Evolutionary conservation across 2,888 invertebrate species (phyloP).

Genomic region (Tachina fera): DNA sequence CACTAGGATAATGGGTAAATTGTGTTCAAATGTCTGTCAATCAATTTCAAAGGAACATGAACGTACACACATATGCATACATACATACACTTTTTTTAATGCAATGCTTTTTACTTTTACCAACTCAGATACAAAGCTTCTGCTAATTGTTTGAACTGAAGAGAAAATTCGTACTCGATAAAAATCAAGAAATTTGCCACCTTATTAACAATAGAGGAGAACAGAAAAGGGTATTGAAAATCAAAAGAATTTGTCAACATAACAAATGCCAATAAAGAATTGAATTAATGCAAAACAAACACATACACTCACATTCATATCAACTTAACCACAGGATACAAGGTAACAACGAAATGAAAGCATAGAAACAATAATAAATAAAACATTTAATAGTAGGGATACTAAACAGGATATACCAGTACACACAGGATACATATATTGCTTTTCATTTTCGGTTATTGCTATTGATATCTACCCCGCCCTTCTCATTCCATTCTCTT

Average conservation of each 20-base stretch:
- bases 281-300: background rate
- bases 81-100: background rate
- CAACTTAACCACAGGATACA: constrained; percentile 29
- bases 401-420: constrained; percentile 15
- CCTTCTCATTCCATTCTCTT: background rate
- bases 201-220: background rate
- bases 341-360: background rate
- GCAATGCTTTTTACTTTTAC: background rate
- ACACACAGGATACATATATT: constrained; percentile 3
- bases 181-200: background rate
- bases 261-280: background rate
- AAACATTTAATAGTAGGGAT: constrained; percentile 37
- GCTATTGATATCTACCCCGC: constrained; percentile 35
- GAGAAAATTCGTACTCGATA: background rate
- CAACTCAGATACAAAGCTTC: background rate
- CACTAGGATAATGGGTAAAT: background rate
- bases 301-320: background rate
- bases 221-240: background rate
- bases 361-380: constrained; percentile 5
- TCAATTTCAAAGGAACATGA: background rate
- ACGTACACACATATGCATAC: background rate
- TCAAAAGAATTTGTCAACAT: constrained; percentile 9
- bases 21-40: background rate
- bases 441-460: constrained; percentile 6
- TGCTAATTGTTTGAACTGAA: background rate